Evolutionary conservation across 2,888 invertebrate genomes (phyloP), one percentile per base, ranked within the genome.

Genomic region (Pseudolycoriella hygida): DNA sequence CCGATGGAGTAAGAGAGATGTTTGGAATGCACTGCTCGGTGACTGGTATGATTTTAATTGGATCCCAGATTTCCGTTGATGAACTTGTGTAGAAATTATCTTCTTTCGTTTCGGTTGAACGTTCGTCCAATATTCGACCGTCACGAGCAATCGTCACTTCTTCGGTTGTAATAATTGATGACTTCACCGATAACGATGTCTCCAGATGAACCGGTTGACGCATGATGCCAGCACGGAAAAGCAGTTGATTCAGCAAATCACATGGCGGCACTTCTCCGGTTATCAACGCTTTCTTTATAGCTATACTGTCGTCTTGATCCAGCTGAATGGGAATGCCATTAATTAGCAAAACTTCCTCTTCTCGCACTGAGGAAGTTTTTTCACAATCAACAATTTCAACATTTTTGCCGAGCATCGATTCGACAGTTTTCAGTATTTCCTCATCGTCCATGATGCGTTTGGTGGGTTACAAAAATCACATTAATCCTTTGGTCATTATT

Each of bases 381-480:
- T 80, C 77, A 59, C 79, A 80, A 60, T 80, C 80, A 47, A 80
- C 72, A 50, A 80, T 76, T 64, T 76, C 74, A 20, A 73, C 76
- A 49, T 77, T 77, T 52, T 77, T 77, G 48, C 80, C 80, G 50
- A 80, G 71, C 52, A 80, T 75, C 51, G 79, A 76, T 61, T 80
- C 79, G 48, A 80, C 80, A 49, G 79, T 80, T 56, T 78, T 77
- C 57, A 79, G 74, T 53, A 80, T 77, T 62, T 80, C 79, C 62
- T 80, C 79, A 63, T 80, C 79, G 40, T 49, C 40, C 40, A 40
- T 40, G 17, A 14, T 37, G 5, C n/a, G 11, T 31, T 31, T 31
- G 31, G 11, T 37, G n/a, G 4, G 4, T 12, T 4, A 8, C 25
- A 8, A 25, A 4, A 8, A 8, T 25, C 25, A 25, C 25, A 25